Evolutionary conservation across 2,113 vertebrate genomes (phyloP).

Genomic region (Phalacrocorax pelagicus): DNA sequence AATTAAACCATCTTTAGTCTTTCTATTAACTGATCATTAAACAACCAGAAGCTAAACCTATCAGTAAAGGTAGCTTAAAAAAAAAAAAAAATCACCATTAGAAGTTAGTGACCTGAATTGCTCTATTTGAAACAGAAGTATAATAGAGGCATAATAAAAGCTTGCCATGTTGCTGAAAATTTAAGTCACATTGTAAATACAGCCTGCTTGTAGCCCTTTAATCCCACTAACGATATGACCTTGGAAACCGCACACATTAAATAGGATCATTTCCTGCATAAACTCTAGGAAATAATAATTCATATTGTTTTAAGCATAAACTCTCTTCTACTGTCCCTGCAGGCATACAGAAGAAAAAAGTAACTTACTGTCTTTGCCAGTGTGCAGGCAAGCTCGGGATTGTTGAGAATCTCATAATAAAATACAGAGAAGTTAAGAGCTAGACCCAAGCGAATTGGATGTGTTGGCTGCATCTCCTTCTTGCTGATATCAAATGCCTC

Average conservation of each 20-base stretch:
- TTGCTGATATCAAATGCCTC: constrained; percentile 89
- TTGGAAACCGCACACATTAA: background rate
- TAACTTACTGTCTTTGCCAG: constrained; percentile 89
- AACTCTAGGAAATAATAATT: background rate
- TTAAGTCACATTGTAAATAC: background rate
- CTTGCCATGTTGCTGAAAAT: background rate
- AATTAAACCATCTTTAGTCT: constrained; percentile 11
- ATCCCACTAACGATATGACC: background rate
- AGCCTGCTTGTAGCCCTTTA: background rate
- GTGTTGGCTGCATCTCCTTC: constrained; percentile 90
- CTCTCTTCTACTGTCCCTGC: background rate
- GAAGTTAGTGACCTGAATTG: background rate
- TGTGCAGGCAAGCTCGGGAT: constrained; percentile 89
- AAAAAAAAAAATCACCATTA: background rate
- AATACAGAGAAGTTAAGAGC: constrained; percentile 99
- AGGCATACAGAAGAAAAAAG: background rate
- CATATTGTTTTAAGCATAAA: background rate
- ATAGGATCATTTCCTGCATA: background rate
- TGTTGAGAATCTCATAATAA: constrained; percentile 97
- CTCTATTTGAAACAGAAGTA: background rate
- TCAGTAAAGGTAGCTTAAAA: background rate
- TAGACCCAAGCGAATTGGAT: constrained; percentile 96
- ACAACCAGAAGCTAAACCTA: background rate
- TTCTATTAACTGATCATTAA: background rate
- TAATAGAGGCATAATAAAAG: background rate